Conservation (phyloP, 2,113 vertebrate species). For the Colinus virginianus region DNA sequence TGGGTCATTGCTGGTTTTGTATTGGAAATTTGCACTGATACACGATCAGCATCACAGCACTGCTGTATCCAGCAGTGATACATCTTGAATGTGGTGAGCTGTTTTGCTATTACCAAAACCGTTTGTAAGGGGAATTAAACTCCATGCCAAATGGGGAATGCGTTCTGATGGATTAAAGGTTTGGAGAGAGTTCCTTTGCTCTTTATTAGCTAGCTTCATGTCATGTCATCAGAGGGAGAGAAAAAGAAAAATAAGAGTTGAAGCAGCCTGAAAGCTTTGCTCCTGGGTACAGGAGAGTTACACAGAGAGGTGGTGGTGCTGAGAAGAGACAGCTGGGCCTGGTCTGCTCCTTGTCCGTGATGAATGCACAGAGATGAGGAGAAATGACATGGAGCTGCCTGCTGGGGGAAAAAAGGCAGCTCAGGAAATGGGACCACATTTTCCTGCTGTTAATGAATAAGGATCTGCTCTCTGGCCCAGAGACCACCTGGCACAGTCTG, state of each 20-base stretch:
- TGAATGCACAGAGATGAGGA: not conserved
- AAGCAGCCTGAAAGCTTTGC: not conserved
- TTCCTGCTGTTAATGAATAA: constrained; percentile 3
- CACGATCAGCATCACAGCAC: not conserved
- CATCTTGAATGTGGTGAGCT: not conserved
- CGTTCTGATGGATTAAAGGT: not conserved
- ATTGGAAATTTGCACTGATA: not conserved
- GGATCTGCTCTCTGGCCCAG: not conserved
- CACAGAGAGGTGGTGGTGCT: not conserved
- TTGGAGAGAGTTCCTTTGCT: not conserved
- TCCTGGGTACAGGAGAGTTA: not conserved
- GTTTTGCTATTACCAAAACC: not conserved
- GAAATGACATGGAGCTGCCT: not conserved
- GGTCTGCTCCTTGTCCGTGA: accelerated
- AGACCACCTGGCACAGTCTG: not conserved
- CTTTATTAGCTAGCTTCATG: not conserved
- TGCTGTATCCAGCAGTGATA: not conserved
- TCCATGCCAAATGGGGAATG: not conserved
- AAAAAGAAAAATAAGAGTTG: accelerated
- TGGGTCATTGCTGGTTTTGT: not conserved
- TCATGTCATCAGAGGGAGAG: not conserved
- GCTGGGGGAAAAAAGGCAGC: not conserved
- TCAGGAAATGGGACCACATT: not conserved
- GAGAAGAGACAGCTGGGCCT: not conserved
- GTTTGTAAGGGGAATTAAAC: not conserved